Base-by-base conservation (phyloP, 1,140 invertebrate genomes). In the Grapholita molesta region DNA sequence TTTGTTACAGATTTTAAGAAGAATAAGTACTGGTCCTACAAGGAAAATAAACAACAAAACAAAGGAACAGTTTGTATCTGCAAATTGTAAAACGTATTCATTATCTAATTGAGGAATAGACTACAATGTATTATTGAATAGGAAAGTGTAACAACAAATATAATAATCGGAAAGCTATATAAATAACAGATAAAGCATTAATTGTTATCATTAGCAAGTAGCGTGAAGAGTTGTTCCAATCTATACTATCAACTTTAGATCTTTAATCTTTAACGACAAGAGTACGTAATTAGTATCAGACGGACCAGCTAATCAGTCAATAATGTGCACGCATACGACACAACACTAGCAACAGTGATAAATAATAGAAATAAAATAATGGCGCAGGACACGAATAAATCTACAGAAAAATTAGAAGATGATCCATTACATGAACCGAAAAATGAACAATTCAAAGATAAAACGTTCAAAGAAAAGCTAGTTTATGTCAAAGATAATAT, bases 201-300 rank as follows among this genome's bases (percentile, higher is more conserved):
- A 57, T 23, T 4, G 21, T 28, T 57, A 57, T 57, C 53, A 57
- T 12, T 57, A 25, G 53, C 21, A 28, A 57, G 23, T 28, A 57
- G 74, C 61, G 64, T 66, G 72, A 53, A 64, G 76, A 73, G 78
- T 79, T 69, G 66, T 71, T 75, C 84, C 80, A 79, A 82, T 70
- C 67, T 67, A n/a, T 75, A 77, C 80, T 83, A 86, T 85, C 80
- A 81, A 74, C 70, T 80, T 71, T 73, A 73, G 78, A 76, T 1
- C 35, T 38, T n/a, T 38, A 38, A 38, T 38, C 15, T n/a, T 38
- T n/a, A 6, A 12, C 35, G 35, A n/a, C 35, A n/a, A n/a, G n/a
- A 87, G 82, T 78, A 78, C 78, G 80, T 84, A 88, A 89, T 89
- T 89, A 87, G 86, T 91, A 89, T 83, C 83, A 84, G 83, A 85